These are phyloP conservation scores for Eustalomyia histrio DNA, from an alignment of 2,888 invertebrate genomes.

Conservation along the genomic window DNA sequence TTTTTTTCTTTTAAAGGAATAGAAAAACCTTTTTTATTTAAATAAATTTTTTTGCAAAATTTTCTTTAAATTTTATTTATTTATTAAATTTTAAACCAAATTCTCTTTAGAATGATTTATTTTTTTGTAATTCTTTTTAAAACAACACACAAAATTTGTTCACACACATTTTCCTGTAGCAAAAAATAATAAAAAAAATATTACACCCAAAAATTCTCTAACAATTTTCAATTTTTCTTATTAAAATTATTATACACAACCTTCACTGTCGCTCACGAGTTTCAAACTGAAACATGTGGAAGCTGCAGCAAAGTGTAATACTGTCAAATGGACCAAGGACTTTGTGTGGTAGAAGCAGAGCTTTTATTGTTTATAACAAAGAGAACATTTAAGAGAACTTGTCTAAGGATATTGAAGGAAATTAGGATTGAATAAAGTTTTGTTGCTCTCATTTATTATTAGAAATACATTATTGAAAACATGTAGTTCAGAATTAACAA, in stretches of 20 bases:
- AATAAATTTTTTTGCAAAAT: slow-evolving; percentile 5
- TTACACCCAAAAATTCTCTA: slow-evolving; percentile 54
- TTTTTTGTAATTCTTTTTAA: neutral
- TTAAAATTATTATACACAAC: slow-evolving; percentile 53
- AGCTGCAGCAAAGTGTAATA: slow-evolving; percentile 60
- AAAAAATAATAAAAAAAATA: slow-evolving; percentile 19
- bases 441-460: neutral
- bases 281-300: slow-evolving; percentile 63
- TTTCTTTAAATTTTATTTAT: slow-evolving; percentile 5
- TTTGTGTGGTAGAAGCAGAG: slow-evolving; percentile 62
- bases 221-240: slow-evolving; percentile 15
- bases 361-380: slow-evolving; percentile 44
- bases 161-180: slow-evolving; percentile 16
- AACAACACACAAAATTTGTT: slow-evolving; percentile 5
- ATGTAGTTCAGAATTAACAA: too few species aligned
- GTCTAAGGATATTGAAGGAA: neutral
- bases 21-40: slow-evolving; percentile 18
- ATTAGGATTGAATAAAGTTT: neutral
- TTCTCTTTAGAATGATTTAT: neutral
- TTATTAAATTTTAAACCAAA: neutral
- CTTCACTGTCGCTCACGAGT: slow-evolving; percentile 64
- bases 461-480: too few species aligned
- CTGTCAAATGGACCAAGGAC: slow-evolving; percentile 64
- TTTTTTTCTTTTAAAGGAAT: slow-evolving; percentile 27
- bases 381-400: slow-evolving; percentile 52